Evolutionary conservation across 2,113 vertebrate genomes (phyloP).

Genomic region (human): GRCh38 chr1:143812501-143813000

Average conservation of each 20-base stretch:
- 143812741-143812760: not conserved
- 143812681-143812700: not conserved
- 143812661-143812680: not conserved
- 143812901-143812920: constrained; percentile 89
- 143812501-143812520: too few relatives aligned
- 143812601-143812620: not conserved
- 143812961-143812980: constrained; percentile 90
- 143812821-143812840: fast-evolving
- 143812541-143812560: not conserved
- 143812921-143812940: constrained; percentile 89
- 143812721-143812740: not conserved
- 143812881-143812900: constrained; percentile 76
- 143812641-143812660: not conserved
- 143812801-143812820: not conserved
- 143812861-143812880: constrained; percentile 79
- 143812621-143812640: not conserved
- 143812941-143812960: constrained; percentile 89
- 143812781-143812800: not conserved
- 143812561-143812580: not conserved
- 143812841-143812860: not conserved
- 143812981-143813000: constrained; percentile 90
- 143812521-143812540: not conserved
- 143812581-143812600: not conserved
- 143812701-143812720: too few relatives aligned
- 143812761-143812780: not conserved